Evolutionary conservation across 2,113 vertebrate species (phyloP), one percentile per base, ranked within the genome.

Genomic region (Urocolius indicus): DNA sequence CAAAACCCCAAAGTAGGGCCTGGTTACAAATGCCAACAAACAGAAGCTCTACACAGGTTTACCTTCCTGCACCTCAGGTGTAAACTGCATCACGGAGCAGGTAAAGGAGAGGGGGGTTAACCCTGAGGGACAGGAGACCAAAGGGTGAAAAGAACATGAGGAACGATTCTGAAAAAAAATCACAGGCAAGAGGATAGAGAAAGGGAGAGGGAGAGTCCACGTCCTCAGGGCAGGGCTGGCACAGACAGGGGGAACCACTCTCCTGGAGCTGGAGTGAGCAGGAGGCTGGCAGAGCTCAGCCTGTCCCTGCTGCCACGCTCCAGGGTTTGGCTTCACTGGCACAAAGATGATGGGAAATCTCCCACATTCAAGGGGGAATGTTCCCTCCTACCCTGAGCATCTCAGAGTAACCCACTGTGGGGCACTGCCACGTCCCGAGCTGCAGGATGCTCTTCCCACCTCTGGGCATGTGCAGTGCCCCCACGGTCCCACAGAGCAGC

Each of bases 401-500:
- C 62, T 79, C 54, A 11, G 26, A 76, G 22, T 6, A 24, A 11
- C 14, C 4, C 9, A 12, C 5, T 59, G 23, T 17, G 27, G 13
- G 52, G 36, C 2, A 46, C 30, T n/a, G 14, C 4, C 30, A 0
- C 0, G 8, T 10, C 21, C 29, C 6, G 18, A 18, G 3, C 27
- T 22, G 66, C 2, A 19, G 29, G 15, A 11, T 2, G 4, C 11
- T 26, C 36, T 12, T 30, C 10, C 16, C 17, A 0, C 26, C 41
- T 34, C 14, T 5, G 24, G 16, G 15, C 49, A 13, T 3, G 1
- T 4, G 15, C 3, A 2, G 63, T 17, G 41, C 5, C 36, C 30
- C 30, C n/a, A 6, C 26, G 12, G 2, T 1, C 9, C n/a, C 5
- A 5, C n/a, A 6, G 8, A 21, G 30, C 48, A 20, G 0, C 1